Percentiles rank a stretch among this genome's conserved stretches.
These are phyloP conservation scores for Buceros bicornis DNA, from an alignment of 2,797 vertebrate genomes.

Conservation along the genomic window DNA sequence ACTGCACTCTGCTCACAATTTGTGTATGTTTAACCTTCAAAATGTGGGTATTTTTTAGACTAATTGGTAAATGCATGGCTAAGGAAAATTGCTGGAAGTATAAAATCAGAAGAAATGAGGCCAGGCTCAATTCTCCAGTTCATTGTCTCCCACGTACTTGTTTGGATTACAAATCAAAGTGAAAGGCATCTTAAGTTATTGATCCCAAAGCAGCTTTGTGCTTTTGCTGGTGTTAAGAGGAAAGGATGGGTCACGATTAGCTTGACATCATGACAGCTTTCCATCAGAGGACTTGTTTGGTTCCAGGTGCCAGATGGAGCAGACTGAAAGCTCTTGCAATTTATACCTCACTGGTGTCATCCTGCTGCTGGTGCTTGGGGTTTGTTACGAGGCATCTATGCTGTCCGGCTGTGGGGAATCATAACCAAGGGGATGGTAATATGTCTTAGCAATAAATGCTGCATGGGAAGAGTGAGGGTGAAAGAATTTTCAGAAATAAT, in stretches of 20 bases:
- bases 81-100: neutral
- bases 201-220: neutral
- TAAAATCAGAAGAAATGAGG: neutral
- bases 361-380: neutral
- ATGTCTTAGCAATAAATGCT: neutral
- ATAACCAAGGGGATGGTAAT: neutral
- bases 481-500: neutral
- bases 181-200: slow-evolving; percentile 17
- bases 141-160: neutral
- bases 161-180: slow-evolving; percentile 28
- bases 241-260: slow-evolving; percentile 16
- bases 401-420: accelerated
- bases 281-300: slow-evolving; percentile 13
- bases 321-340: neutral
- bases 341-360: neutral
- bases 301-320: slow-evolving; percentile 51
- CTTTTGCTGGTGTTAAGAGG: neutral
- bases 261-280: slow-evolving; percentile 12
- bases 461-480: neutral
- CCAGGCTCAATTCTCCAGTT: neutral
- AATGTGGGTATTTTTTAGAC: neutral
- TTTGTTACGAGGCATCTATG: neutral
- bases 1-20: neutral
- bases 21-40: neutral
- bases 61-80: neutral